Evolutionary conservation across 2,888 invertebrate species (phyloP).

Genomic region (Harmothoe impar): DNA sequence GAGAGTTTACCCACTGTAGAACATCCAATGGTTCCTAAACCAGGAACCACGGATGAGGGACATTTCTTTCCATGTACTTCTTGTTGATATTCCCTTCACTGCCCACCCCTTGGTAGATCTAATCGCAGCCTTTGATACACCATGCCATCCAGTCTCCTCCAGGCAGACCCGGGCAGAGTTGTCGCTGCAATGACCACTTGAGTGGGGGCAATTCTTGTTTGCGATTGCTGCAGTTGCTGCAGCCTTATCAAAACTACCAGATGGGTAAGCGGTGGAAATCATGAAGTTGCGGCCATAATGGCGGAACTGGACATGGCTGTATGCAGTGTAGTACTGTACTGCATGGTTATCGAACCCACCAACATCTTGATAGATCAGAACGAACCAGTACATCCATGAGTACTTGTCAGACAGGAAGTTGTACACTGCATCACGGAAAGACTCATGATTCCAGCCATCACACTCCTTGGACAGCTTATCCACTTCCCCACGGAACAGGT

Average conservation of each 20-base stretch:
- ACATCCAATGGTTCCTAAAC: neutral
- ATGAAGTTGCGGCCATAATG: no score
- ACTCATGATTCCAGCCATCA: neutral
- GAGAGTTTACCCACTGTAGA: neutral
- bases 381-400: neutral
- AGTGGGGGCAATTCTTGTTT: neutral
- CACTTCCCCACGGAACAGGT: constrained; percentile 17
- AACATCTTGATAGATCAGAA: neutral
- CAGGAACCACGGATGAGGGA: neutral
- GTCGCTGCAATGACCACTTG: neutral
- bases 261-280: neutral
- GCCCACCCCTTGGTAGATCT: neutral
- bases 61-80: neutral
- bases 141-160: neutral
- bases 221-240: neutral
- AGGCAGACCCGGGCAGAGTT: neutral
- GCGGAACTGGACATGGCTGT: neutral
- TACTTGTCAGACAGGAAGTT: constrained; percentile 1
- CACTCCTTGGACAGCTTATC: neutral
- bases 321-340: neutral
- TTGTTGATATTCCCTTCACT: neutral
- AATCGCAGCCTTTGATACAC: neutral
- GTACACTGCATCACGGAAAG: neutral
- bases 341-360: constrained; percentile 23
- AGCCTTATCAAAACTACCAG: neutral